Conservation (phyloP, 2,888 invertebrate genomes). For the Unio delphinus region DNA sequence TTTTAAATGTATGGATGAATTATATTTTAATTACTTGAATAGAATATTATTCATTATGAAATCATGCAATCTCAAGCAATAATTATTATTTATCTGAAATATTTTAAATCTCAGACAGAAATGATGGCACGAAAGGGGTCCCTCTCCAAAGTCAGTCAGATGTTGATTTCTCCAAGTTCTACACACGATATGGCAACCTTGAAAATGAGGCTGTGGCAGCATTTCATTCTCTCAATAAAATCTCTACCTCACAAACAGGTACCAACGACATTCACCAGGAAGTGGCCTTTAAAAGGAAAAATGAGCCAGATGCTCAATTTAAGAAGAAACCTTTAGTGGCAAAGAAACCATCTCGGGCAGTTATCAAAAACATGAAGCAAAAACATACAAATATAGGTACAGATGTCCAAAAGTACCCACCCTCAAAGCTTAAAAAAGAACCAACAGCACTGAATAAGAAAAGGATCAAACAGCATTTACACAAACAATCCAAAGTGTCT, state of each 20-base stretch:
- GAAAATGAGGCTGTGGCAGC: constrained; percentile 59
- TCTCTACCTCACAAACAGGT: constrained; percentile 30
- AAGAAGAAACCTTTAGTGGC: neutral
- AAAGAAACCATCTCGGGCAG: neutral
- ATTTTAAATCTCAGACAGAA: constrained; percentile 35
- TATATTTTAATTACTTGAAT: too few species aligned
- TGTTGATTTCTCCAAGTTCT: constrained; percentile 49
- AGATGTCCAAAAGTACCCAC: too few species aligned
- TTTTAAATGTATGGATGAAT: too few species aligned
- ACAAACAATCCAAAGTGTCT: constrained; percentile 17
- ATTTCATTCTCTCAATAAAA: constrained; percentile 57
- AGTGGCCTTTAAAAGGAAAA: neutral
- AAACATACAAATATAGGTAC: too few species aligned
- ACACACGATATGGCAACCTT: constrained; percentile 46
- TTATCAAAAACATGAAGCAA: too few species aligned
- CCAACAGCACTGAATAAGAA: too few species aligned
- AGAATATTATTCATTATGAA: neutral
- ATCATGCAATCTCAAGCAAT: neutral
- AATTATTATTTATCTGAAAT: neutral
- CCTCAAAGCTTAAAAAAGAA: too few species aligned
- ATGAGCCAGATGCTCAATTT: neutral
- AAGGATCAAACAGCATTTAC: too few species aligned
- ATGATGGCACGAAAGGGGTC: constrained; percentile 17
- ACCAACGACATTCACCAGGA: too few species aligned
- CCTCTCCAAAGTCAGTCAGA: constrained; percentile 22